Percentiles rank a stretch among this genome's conserved stretches.
These are phyloP conservation scores for Emberiza fucata DNA, from an alignment of 2,113 vertebrate species.

Conservation along the genomic window DNA sequence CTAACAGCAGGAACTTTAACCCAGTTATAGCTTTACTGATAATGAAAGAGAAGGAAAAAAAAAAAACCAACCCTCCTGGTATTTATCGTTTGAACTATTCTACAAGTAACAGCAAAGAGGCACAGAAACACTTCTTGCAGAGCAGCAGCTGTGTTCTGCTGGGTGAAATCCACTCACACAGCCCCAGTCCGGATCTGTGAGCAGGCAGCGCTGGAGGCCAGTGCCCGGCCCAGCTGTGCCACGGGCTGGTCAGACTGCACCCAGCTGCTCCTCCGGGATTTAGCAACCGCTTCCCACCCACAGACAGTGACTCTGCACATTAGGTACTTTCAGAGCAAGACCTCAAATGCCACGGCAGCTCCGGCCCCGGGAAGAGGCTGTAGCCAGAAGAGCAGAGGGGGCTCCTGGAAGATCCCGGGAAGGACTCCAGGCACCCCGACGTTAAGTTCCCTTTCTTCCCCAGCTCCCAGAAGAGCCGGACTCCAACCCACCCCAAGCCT, in stretches of 20 bases:
- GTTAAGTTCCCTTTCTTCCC: not conserved
- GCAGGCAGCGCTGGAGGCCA: not conserved
- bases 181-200: accelerated
- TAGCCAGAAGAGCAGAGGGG: not conserved
- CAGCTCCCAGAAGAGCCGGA: not conserved
- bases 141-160: accelerated
- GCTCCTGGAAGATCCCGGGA: not conserved
- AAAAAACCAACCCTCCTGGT: not conserved
- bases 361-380: not conserved
- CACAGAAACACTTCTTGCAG: not conserved
- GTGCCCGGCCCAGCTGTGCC: not conserved
- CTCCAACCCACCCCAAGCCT: not conserved
- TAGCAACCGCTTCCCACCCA: not conserved
- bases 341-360: not conserved
- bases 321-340: not conserved
- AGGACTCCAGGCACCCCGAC: not conserved
- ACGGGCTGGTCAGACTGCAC: not conserved
- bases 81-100: not conserved
- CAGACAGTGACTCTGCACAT: not conserved
- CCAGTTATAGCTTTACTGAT: not conserved
- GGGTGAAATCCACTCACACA: accelerated
- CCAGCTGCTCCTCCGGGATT: not conserved
- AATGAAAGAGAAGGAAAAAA: not conserved
- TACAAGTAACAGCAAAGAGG: not conserved
- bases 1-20: conserved; percentile 45